Evolutionary conservation across 2,113 vertebrate species (phyloP).

Genomic region (Cacatua alba): DNA sequence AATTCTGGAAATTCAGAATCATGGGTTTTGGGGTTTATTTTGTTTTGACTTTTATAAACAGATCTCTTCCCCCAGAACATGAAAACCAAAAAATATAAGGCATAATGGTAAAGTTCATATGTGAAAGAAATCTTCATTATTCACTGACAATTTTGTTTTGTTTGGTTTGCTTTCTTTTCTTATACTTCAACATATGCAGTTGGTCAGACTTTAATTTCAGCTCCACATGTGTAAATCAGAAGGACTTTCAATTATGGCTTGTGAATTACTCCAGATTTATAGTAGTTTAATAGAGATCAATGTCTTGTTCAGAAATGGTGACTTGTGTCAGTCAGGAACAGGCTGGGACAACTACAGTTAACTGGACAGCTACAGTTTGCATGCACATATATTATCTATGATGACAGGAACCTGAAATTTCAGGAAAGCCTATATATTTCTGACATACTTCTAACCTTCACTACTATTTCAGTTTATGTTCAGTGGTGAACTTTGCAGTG

Average conservation of each 20-base stretch:
- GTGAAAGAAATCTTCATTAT: neutral
- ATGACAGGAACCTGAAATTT: neutral
- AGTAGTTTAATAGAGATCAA: neutral
- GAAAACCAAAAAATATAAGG: neutral
- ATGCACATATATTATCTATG: neutral
- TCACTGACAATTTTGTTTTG: neutral
- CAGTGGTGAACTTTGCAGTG: neutral
- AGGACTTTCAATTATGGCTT: neutral
- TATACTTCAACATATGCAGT: neutral
- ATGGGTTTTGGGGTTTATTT: accelerated
- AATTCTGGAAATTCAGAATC: neutral
- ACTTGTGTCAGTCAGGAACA: neutral
- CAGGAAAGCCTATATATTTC: neutral
- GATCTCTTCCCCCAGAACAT: neutral
- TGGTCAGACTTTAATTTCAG: neutral
- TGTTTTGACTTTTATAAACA: neutral
- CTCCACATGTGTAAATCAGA: neutral
- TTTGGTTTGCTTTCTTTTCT: neutral
- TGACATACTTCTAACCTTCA: neutral
- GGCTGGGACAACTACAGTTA: neutral
- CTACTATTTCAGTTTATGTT: neutral
- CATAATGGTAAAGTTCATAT: neutral
- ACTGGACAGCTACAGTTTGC: neutral
- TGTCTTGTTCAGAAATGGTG: neutral
- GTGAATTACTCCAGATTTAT: neutral